These are phyloP conservation scores for Colletes gigas DNA, from an alignment of 1,140 invertebrate genomes.

Conservation along the genomic window DNA sequence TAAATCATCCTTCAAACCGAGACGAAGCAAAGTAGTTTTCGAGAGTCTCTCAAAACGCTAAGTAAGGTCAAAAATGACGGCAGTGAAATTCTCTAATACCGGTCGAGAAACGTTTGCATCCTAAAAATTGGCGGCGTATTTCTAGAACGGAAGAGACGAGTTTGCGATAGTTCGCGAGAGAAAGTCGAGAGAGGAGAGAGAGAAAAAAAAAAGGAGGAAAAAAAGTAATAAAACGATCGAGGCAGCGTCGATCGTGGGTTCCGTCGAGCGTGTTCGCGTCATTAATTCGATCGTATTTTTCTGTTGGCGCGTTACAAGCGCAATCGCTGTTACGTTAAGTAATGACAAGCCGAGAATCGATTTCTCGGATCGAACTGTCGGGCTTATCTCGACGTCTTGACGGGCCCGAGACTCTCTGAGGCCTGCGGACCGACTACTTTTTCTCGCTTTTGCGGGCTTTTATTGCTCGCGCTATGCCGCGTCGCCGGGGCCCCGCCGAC, in stretches of 20 bases:
- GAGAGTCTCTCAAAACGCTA: too few relatives aligned
- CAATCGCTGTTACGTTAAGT: constrained; percentile 7
- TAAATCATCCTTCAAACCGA: too few relatives aligned
- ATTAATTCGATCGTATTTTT: constrained; percentile 5
- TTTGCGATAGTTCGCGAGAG: too few relatives aligned
- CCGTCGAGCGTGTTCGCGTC: not conserved
- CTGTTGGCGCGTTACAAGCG: constrained; percentile 7
- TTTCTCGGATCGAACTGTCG: constrained; percentile 39
- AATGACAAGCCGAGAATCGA: constrained; percentile 46
- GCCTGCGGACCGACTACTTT: constrained; percentile 60
- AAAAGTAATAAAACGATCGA: too few relatives aligned
- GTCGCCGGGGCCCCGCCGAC: constrained; percentile 28
- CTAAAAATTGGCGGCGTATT: too few relatives aligned
- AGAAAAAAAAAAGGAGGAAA: too few relatives aligned
- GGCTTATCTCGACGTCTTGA: constrained; percentile 35
- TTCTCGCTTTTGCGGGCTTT: constrained; percentile 59
- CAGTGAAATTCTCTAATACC: too few relatives aligned
- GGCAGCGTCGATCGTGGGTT: not conserved
- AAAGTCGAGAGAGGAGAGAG: not conserved
- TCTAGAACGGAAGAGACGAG: too few relatives aligned
- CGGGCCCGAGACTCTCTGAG: not conserved
- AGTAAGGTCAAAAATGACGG: too few relatives aligned
- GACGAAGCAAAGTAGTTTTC: too few relatives aligned
- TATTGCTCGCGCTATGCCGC: constrained; percentile 52
- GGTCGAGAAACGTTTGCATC: too few relatives aligned